phyloP scores from a whole-genome alignment of 2,797 vertebrate species.

The Cossypha heuglini region DNA sequence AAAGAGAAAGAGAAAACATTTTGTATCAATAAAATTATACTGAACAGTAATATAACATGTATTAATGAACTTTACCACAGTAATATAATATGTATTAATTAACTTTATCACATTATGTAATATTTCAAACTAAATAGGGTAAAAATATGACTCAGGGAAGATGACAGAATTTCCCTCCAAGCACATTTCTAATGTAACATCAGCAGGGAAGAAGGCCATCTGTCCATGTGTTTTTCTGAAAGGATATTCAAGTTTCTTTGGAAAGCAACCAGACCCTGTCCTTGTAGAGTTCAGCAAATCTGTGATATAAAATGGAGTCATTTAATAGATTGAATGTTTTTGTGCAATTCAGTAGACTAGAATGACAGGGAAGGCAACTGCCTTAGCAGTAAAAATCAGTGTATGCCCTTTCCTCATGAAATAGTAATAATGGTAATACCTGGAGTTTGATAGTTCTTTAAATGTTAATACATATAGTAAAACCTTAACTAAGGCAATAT shows the following conservation, averaged over 20 bases:
- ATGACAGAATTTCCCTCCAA: conserved; percentile 23
- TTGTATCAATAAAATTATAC: background rate
- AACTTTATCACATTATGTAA: background rate
- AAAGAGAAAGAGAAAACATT: background rate
- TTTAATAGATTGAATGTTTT: background rate
- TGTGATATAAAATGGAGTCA: background rate
- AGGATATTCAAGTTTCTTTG: background rate
- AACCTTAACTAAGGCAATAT: background rate
- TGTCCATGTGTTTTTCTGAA: conserved; percentile 16
- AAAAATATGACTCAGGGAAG: background rate
- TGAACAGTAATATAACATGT: background rate
- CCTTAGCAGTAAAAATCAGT: background rate
- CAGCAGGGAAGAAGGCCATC: conserved; percentile 26
- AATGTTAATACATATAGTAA: background rate
- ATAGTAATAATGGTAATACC: background rate
- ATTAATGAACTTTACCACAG: background rate
- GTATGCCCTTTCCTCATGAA: background rate
- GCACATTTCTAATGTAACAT: background rate
- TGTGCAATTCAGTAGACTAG: background rate
- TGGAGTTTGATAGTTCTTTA: background rate
- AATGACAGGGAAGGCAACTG: background rate
- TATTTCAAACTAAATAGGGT: conserved; percentile 10
- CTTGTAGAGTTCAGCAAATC: background rate
- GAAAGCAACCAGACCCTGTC: background rate
- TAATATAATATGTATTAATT: background rate